Evolutionary conservation across 2,888 invertebrate species (phyloP).

Genomic region (Watsonalla binaria): DNA sequence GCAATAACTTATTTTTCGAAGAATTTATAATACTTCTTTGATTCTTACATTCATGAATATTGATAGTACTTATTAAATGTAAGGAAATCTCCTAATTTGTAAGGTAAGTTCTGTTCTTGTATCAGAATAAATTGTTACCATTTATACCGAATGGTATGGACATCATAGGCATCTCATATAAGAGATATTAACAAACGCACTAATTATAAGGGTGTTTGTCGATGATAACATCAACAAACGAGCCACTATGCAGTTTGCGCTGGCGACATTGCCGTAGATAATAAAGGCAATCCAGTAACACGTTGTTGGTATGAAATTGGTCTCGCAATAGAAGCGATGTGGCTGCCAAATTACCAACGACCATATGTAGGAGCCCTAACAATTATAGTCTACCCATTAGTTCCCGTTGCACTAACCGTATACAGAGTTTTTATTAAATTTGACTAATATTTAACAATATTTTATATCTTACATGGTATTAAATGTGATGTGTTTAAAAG

Average conservation of each 20-base stretch:
- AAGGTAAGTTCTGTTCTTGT: too few relatives aligned
- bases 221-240: slow-evolving; percentile 4
- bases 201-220: neutral
- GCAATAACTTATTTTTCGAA: too few relatives aligned
- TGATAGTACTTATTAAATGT: too few relatives aligned
- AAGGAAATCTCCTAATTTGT: too few relatives aligned
- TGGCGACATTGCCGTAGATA: slow-evolving; percentile 23
- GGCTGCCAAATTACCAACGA: slow-evolving; percentile 47
- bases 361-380: slow-evolving; percentile 30
- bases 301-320: slow-evolving; percentile 42
- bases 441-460: slow-evolving; percentile 22
- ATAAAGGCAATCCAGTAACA: slow-evolving; percentile 44
- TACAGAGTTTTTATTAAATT: slow-evolving; percentile 41
- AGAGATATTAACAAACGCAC: neutral
- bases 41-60: too few relatives aligned
- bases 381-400: slow-evolving; percentile 38
- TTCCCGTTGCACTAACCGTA: slow-evolving; percentile 31
- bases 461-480: slow-evolving; percentile 9
- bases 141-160: too few relatives aligned
- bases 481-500: slow-evolving; percentile 4
- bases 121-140: too few relatives aligned
- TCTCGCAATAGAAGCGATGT: slow-evolving; percentile 43
- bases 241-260: slow-evolving; percentile 9
- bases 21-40: too few relatives aligned
- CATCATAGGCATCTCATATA: too few relatives aligned